phyloP scores from a whole-genome alignment of 1,140 invertebrate species.

The Chironomus striatipennis region DNA sequence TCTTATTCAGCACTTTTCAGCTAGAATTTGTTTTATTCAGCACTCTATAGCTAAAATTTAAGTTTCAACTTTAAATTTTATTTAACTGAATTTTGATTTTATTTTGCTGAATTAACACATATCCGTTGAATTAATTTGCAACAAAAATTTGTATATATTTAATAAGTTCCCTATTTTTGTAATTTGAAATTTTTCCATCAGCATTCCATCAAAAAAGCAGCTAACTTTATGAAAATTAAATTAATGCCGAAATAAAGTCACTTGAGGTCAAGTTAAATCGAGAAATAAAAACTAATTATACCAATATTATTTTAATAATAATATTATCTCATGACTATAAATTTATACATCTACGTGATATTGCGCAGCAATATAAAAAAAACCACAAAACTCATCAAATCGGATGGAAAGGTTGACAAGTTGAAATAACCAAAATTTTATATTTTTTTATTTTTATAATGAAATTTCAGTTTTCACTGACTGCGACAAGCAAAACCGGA shows the following conservation, averaged over 20 bases:
- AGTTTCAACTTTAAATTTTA: no score
- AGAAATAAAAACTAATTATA: neutral
- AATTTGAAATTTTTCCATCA: no score
- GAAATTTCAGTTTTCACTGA: constrained; percentile 7
- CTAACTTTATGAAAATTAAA: no score
- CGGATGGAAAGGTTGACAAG: constrained; percentile 6
- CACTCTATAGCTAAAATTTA: no score
- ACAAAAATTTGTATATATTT: no score
- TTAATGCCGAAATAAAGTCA: neutral
- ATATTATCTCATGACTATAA: constrained; percentile 1
- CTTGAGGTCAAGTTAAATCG: neutral
- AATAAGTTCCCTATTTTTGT: no score
- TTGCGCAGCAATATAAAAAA: constrained; percentile 6
- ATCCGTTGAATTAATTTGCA: no score
- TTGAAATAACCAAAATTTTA: neutral
- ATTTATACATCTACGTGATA: constrained; percentile 1
- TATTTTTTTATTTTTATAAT: neutral
- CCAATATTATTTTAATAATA: neutral
- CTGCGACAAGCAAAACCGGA: neutral
- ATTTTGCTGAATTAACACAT: no score
- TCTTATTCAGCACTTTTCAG: no score
- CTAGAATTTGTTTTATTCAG: no score
- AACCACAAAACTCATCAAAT: constrained; percentile 9
- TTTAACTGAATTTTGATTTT: no score
- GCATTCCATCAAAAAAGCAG: no score